Conservation (phyloP, 2,113 vertebrate genomes). For the Clarias magur region DNA sequence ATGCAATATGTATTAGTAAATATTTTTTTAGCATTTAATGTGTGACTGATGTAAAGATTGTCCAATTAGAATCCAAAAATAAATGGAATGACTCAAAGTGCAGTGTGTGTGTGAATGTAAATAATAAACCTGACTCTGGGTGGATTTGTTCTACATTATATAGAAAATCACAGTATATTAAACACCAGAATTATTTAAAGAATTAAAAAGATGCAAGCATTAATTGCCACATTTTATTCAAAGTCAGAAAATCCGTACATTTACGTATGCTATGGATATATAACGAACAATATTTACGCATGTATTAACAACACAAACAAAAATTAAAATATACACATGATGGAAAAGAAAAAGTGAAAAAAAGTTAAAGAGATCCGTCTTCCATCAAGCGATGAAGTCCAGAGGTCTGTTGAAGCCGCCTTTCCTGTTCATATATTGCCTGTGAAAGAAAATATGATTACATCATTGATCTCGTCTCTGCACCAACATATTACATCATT, state of each 20-base stretch:
- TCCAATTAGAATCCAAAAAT: not conserved
- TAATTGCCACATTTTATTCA: not conserved
- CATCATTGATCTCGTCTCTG: slow-evolving; percentile 55
- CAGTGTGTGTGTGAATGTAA: not conserved
- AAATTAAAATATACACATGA: not conserved
- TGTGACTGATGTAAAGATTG: not conserved
- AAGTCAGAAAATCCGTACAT: not conserved
- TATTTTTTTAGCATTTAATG: not conserved
- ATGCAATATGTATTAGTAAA: not conserved
- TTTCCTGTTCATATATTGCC: slow-evolving; percentile 99
- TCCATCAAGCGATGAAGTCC: slow-evolving; percentile 92
- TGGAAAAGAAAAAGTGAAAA: not conserved
- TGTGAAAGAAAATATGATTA: slow-evolving; percentile 69
- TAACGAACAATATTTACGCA: not conserved
- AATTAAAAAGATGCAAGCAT: not conserved
- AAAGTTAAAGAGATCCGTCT: not conserved
- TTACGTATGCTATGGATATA: not conserved
- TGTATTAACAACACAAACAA: not conserved
- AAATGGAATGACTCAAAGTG: not conserved
- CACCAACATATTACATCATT: slow-evolving; percentile 77
- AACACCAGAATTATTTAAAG: not conserved
- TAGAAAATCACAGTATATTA: not conserved
- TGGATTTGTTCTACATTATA: not conserved
- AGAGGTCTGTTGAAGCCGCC: slow-evolving; percentile 97
- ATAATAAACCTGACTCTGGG: not conserved